Percentiles rank a stretch among this genome's conserved stretches.
Evolutionary conservation across 1,140 invertebrate species (phyloP).

Genomic region (Epicauta chinensis): DNA sequence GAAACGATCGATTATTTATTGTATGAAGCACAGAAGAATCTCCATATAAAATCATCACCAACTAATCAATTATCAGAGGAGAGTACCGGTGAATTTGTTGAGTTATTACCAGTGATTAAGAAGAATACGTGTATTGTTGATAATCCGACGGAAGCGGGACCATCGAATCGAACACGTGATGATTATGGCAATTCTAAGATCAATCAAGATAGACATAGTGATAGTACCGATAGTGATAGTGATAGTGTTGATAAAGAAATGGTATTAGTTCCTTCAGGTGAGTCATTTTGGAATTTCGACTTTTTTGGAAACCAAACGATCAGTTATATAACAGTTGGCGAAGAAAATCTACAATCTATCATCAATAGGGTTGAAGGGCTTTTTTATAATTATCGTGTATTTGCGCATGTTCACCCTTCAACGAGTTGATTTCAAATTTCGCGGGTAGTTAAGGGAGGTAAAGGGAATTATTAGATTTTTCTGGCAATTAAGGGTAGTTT

Average conservation of each 20-base stretch:
- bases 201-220: slow-evolving; percentile 8
- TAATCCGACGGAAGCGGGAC: slow-evolving; percentile 5
- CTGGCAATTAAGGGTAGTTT: no score
- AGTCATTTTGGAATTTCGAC: slow-evolving; percentile 13
- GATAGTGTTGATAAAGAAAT: slow-evolving; percentile 29
- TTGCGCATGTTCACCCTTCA: no score
- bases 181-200: slow-evolving; percentile 4
- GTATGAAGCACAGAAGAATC: slow-evolving; percentile 16
- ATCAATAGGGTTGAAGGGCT: no score
- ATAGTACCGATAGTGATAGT: slow-evolving; percentile 19
- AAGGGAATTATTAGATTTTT: no score
- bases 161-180: background rate
- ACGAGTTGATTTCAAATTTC: no score
- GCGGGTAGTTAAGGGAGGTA: no score
- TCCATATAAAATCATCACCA: slow-evolving; percentile 25
- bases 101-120: slow-evolving; percentile 12
- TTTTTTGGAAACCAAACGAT: slow-evolving; percentile 2
- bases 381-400: no score
- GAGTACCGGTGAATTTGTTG: slow-evolving; percentile 15
- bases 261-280: slow-evolving; percentile 38
- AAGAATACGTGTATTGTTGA: background rate
- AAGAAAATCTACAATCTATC: no score
- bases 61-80: slow-evolving; percentile 15
- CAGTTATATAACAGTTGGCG: no score
- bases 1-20: slow-evolving; percentile 25